These are phyloP conservation scores for Drosophila putrida DNA, from an alignment of 2,888 invertebrate species.

Conservation along the genomic window DNA sequence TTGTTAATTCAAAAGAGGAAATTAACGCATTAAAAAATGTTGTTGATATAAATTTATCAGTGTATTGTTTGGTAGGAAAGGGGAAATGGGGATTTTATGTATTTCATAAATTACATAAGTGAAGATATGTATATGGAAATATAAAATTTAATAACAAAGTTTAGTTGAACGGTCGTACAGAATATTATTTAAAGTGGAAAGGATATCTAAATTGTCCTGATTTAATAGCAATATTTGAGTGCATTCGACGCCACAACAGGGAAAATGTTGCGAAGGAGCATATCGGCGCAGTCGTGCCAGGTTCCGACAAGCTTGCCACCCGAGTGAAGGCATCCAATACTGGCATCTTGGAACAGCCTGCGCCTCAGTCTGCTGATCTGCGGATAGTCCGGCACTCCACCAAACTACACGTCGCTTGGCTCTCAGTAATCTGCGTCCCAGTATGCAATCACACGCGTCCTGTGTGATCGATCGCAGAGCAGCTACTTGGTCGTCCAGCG, in stretches of 20 bases:
- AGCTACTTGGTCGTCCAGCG: conserved; percentile 18
- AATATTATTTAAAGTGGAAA: no score
- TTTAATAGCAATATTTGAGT: no score
- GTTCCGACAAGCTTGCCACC: background rate
- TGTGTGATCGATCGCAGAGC: conserved; percentile 15
- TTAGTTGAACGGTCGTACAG: no score
- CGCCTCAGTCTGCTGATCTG: conserved; percentile 30
- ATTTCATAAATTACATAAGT: no score
- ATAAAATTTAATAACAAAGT: no score
- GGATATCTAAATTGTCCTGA: no score
- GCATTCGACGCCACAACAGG: background rate
- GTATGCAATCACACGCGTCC: conserved; percentile 9
- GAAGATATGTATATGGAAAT: no score
- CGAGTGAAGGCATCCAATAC: conserved; percentile 2
- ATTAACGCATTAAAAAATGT: no score
- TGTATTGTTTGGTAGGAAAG: no score
- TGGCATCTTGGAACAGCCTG: conserved; percentile 8
- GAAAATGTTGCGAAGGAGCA: conserved; percentile 13
- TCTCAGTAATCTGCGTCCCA: conserved; percentile 9
- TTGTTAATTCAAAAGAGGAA: no score
- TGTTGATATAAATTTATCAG: no score
- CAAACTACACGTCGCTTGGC: conserved; percentile 12
- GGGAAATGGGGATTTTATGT: no score
- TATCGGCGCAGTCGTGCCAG: background rate
- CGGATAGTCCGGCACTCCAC: conserved; percentile 27